Base-by-base conservation (phyloP, 1,140 invertebrate genomes). In the Eueides isabella region DNA sequence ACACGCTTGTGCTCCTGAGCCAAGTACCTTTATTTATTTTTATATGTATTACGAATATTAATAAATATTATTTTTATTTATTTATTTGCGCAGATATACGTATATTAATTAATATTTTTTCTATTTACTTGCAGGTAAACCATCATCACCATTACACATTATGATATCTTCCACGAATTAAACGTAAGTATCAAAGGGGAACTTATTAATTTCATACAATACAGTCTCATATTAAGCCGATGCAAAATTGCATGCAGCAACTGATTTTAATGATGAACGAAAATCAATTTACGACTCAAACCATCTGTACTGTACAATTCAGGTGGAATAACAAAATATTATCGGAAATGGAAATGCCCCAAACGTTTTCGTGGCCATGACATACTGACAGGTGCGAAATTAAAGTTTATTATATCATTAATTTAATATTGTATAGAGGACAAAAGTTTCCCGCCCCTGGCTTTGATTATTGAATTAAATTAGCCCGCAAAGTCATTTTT, bases 331-430 rank as follows among this genome's bases (percentile, higher is more conserved):
- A 72, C 62, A 72, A 76, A 79, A 83, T 82, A 78, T 82, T 84
- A 79, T 83, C 79, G 84, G 84, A 86, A 86, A 85, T 85, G 82
- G 74, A 81, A 80, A 83, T 80, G 72, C 72, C 67, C 48, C 38
- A 62, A 62, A 72, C 67, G 65, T 67, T 80, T 77, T 86, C 82
- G 80, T 72, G 75, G 75, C 35, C 33, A 5, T 71, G 74, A 71
- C 74, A 75, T 64, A 67, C 44, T 72, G 75, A 87, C 85, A 88
- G 85, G 82, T 85, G 79, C 80, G 70, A 85, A 86, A 88, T 88
- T 89, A 83, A 88, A 86, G 61, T 85, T 86, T 83, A 87, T 85
- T 87, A 85, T 81, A 76, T 81, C 76, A 88, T 84, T 84, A 82
- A 86, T 80, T 84, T 82, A 80, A 80, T 84, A 80, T 78, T 80